Percentiles rank a stretch among this genome's conserved stretches.
Evolutionary conservation across 2,888 invertebrate species (phyloP).

Genomic region (Macrosiphum euphorbiae): DNA sequence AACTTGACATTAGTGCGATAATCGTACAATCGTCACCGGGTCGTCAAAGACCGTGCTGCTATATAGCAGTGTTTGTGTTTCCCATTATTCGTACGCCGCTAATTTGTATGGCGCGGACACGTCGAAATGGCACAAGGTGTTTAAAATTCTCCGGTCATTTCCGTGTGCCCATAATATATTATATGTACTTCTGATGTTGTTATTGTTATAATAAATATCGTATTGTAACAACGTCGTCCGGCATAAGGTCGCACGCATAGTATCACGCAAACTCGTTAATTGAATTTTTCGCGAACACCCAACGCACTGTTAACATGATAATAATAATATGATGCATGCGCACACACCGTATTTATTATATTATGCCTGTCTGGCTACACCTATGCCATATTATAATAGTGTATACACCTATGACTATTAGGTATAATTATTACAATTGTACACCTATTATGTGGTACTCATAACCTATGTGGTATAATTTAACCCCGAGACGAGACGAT

Average conservation of each 20-base stretch:
- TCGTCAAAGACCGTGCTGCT: not conserved
- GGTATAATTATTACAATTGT: too few species aligned
- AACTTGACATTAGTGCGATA: not conserved
- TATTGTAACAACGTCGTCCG: not conserved
- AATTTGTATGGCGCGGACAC: slow-evolving; percentile 11
- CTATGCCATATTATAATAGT: not conserved
- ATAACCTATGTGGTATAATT: not conserved
- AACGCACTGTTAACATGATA: not conserved
- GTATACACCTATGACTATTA: not conserved
- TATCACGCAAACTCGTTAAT: slow-evolving; percentile 29
- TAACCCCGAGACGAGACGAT: not conserved
- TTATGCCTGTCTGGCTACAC: not conserved
- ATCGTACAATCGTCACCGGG: not conserved
- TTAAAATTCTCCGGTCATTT: slow-evolving; percentile 55
- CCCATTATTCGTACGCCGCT: not conserved
- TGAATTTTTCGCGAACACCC: slow-evolving; percentile 24
- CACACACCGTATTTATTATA: not conserved
- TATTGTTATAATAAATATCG: slow-evolving; percentile 5
- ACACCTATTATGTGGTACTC: too few species aligned
- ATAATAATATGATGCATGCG: not conserved
- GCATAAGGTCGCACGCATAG: slow-evolving; percentile 17
- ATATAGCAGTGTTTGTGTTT: not conserved
- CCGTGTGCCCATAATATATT: not conserved
- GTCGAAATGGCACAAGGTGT: slow-evolving; percentile 37
- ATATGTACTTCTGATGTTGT: not conserved